Evolutionary conservation across 2,888 invertebrate genomes (phyloP), one percentile per base, ranked within the genome.

Genomic region (Iselma pallidipennis): DNA sequence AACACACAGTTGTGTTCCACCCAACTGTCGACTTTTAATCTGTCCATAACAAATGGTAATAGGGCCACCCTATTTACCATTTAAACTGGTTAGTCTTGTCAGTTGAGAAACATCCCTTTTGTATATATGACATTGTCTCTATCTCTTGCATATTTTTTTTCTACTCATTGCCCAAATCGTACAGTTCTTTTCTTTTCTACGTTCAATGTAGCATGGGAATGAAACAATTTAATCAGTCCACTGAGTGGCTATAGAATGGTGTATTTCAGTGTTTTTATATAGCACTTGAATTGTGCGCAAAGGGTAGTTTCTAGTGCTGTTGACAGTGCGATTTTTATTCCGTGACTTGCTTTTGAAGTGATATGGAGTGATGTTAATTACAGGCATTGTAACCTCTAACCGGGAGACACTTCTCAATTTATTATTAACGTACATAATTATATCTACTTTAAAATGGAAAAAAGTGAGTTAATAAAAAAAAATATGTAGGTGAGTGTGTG

Each of bases 231-330:
- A 59, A 59, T 59, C 55, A 59, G 42, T 59, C 42, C 50, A 45
- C 14, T 50, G 29, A 28, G n/a, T 16, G 28, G 50, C 49, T 58
- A 21, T 48, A 51, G 29, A 21, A 42, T 28, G 56, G 52, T 52
- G 42, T 48, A 56, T 60, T 56, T 52, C 52, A 52, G 50, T 60
- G 55, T 61, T 57, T n/a, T 52, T 48, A 16, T 57, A 49, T 49
- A 49, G 49, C 61, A 57, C 56, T 61, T 57, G 61, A 57, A 57
- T 57, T 53, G 53, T 49, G 52, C 52, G 56, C 48, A 61, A 57
- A 53, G 57, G 61, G 61, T 57, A 53, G 61, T 57, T 61, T 52
- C 57, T 60, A 61, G 56, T 61, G 61, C 33, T 56, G 61, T 37
- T 49, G 53, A 53, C 61, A 23, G 12, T 29, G 48, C 53, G 37